These are phyloP conservation scores for Callopanchax toddi DNA, from an alignment of 2,113 vertebrate species.

Conservation along the genomic window DNA sequence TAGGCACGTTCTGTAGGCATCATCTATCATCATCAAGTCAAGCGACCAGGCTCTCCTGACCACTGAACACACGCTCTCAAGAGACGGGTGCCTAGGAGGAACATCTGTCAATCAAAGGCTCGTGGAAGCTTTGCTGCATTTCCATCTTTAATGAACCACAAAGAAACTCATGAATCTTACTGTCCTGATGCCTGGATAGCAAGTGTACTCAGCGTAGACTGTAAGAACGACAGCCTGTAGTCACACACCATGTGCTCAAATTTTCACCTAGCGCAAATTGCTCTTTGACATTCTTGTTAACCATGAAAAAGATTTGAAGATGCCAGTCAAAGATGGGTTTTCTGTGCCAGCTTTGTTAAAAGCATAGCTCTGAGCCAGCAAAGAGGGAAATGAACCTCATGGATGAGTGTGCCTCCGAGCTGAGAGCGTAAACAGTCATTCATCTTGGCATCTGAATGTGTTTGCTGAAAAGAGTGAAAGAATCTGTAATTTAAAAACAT, in stretches of 20 bases:
- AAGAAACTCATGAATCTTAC: constrained; percentile 42
- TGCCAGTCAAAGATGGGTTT: constrained; percentile 18
- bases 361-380: constrained; percentile 11
- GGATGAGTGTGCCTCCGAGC: constrained; percentile 13
- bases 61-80: constrained; percentile 63
- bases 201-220: background rate
- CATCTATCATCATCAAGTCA: constrained; percentile 80
- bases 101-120: constrained; percentile 68
- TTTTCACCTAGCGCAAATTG: background rate
- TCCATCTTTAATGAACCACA: constrained; percentile 59
- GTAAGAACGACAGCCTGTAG: background rate
- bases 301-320: constrained; percentile 21
- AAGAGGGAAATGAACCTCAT: background rate
- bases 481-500: background rate
- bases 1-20: constrained; percentile 62
- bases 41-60: constrained; percentile 59
- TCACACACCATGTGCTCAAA: background rate
- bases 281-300: constrained; percentile 9
- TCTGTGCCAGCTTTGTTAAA: constrained; percentile 25
- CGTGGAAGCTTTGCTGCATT: constrained; percentile 37
- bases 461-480: constrained; percentile 1
- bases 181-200: background rate
- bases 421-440: constrained; percentile 27
- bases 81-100: constrained; percentile 56
- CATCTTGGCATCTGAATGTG: constrained; percentile 14